phyloP scores from a whole-genome alignment of 1,140 invertebrate species.

The Drosophila takahashii region DNA sequence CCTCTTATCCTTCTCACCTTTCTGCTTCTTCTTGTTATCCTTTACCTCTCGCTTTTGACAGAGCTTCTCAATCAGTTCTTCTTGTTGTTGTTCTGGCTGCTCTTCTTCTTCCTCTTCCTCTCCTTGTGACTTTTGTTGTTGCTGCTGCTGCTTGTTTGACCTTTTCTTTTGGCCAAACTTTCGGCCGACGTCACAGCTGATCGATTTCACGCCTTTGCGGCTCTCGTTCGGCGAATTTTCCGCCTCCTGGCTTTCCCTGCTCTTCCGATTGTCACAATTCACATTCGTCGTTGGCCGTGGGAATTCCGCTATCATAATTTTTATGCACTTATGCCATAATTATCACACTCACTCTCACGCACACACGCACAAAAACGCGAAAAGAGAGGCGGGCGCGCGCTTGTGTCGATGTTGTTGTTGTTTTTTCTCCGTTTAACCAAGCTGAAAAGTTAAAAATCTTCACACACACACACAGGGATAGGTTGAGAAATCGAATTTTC shows the following conservation, averaged over 20 bases:
- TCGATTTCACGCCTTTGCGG: conserved; percentile 73
- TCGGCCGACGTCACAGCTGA: conserved; percentile 54
- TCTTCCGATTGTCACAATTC: conserved; percentile 25
- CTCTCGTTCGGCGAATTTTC: conserved; percentile 38
- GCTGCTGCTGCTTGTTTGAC: conserved; percentile 49
- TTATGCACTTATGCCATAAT: conserved; percentile 64
- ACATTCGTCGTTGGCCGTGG: conserved; percentile 31
- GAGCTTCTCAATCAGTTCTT: conserved; percentile 11
- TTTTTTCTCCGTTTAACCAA: conserved; percentile 20
- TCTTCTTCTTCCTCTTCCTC: conserved; percentile 16
- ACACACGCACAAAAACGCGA: conserved; percentile 41
- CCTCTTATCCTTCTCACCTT: conserved; percentile 17
- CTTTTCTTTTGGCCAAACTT: conserved; percentile 59
- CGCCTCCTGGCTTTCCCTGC: conserved; percentile 9
- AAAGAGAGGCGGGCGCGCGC: conserved; percentile 35
- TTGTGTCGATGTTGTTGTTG: conserved; percentile 18
- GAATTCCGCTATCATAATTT: conserved; percentile 63
- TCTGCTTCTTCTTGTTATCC: conserved; percentile 19
- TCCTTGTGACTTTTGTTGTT: conserved; percentile 16
- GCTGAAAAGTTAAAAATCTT: conserved; percentile 48
- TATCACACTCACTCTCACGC: conserved; percentile 31
- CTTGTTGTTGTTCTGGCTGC: conserved; percentile 11
- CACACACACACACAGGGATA: conserved; percentile 26
- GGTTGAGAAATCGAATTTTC: conserved; percentile 50
- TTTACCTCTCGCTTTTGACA: not conserved